These are phyloP conservation scores for Acrocephalus scirpaceus DNA, from an alignment of 2,797 vertebrate species.

Conservation along the genomic window DNA sequence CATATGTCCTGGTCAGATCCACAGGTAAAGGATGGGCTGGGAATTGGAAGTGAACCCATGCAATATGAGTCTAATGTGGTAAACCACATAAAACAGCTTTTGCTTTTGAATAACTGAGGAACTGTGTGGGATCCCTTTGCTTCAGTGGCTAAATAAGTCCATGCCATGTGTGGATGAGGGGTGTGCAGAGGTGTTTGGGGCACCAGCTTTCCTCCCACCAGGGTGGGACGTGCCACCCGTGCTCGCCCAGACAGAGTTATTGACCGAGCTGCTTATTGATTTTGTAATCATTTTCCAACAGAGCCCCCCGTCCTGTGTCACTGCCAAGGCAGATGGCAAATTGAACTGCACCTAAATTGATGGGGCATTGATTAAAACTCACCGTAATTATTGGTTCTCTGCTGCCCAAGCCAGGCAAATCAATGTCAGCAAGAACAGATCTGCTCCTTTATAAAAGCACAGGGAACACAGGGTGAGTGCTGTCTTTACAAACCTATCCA, in stretches of 20 bases:
- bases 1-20: not conserved
- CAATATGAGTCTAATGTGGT: accelerated
- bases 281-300: conserved; percentile 51
- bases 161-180: accelerated
- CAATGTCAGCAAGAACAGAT: conserved; percentile 62
- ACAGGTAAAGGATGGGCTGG: not conserved
- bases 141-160: not conserved
- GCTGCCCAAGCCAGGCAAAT: conserved; percentile 65
- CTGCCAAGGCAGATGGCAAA: conserved; percentile 60
- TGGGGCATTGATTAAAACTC: conserved; percentile 76
- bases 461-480: accelerated
- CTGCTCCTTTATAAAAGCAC: not conserved
- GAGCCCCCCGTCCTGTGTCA: conserved; percentile 13
- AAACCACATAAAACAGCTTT: not conserved
- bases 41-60: not conserved
- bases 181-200: not conserved
- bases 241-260: conserved; percentile 7
- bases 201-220: not conserved
- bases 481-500: not conserved
- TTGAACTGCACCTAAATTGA: conserved; percentile 69
- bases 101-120: not conserved
- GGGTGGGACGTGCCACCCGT: not conserved
- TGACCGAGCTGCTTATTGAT: conserved; percentile 31
- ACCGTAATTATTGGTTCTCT: conserved; percentile 71
- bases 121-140: not conserved